phyloP scores from a whole-genome alignment of 2,797 vertebrate genomes.

The Pygocentrus nattereri region DNA sequence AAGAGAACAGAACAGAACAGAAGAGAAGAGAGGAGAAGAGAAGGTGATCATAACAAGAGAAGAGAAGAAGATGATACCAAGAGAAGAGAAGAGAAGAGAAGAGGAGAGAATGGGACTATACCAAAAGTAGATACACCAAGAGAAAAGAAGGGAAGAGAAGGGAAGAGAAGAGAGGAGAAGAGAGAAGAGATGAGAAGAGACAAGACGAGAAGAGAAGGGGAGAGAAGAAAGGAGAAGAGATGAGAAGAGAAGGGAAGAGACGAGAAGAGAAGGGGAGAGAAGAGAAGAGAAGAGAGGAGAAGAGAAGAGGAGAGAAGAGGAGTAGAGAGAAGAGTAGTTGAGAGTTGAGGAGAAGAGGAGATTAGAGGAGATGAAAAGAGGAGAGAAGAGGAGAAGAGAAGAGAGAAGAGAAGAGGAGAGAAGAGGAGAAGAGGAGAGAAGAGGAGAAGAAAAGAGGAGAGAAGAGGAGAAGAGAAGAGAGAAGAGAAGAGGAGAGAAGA shows the following conservation, averaged over 20 bases:
- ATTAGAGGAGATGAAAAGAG: not conserved
- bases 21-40: not conserved
- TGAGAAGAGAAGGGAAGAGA: not conserved
- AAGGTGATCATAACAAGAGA: too few relatives aligned
- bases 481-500: not conserved
- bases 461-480: not conserved
- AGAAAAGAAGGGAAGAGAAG: not conserved
- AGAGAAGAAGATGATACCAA: too few relatives aligned
- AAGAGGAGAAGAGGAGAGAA: too few relatives aligned
- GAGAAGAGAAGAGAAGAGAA: not conserved
- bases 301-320: not conserved
- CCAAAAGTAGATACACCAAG: not conserved
- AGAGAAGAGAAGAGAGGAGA: not conserved
- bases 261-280: not conserved
- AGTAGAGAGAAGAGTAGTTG: not conserved
- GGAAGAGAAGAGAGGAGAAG: too few relatives aligned
- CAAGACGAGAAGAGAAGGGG: too few relatives aligned
- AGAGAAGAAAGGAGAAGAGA: not conserved
- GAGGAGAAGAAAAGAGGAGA: not conserved
- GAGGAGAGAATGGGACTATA: too few relatives aligned
- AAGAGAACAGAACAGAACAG: not conserved
- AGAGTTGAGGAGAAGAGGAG: too few relatives aligned
- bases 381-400: not conserved
- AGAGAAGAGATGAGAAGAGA: too few relatives aligned
- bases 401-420: not conserved